Evolutionary conservation across 2,888 invertebrate species (phyloP), one percentile per base, ranked within the genome.

Genomic region (Agrochola macilenta): DNA sequence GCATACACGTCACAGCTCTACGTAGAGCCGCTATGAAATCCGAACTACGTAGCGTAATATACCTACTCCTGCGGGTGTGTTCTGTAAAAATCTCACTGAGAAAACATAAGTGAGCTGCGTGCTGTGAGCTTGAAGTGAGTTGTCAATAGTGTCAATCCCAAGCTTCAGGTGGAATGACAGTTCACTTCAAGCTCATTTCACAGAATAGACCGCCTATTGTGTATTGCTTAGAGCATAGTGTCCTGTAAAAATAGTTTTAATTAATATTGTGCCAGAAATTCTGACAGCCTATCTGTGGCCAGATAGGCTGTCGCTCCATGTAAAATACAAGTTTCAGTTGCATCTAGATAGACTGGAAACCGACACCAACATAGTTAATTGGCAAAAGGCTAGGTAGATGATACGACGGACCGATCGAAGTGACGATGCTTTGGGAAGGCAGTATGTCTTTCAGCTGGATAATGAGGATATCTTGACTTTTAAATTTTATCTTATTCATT

Each of bases 1-100:
- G 78, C 86, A 57, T 39, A 54, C 43, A 74, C 83, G 83, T 86
- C 83, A 83, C 39, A n/a, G 46, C 69, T 75, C 76, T 76, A 76
- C 82, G 52, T 76, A 82, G 35, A 71, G 52, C 46, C 39, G 49
- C 12, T 63, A 54, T 70, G 46, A 49, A 72, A 30, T 52, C 68
- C 58, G 54, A 78, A 8, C 61, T 58, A 57, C 57, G 5, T 5
- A 26, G 68, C 20, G n/a, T 66, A 64, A 5, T 17, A 0, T 5
- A 23, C n/a, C n/a, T n/a, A n/a, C 30, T 23, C 26, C 17, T 11
- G 5, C 0, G 12, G n/a, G 57, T 14, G n/a, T n/a, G 12, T 57
- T 5, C 11, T n/a, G 5, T 57, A 12, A 5, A n/a, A n/a, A 57
- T 11, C 5, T n/a, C n/a, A 57, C n/a, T 5, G 57, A 12, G 57